These are phyloP conservation scores for Chaenocephalus aceratus DNA, from an alignment of 2,113 vertebrate species.

Conservation along the genomic window DNA sequence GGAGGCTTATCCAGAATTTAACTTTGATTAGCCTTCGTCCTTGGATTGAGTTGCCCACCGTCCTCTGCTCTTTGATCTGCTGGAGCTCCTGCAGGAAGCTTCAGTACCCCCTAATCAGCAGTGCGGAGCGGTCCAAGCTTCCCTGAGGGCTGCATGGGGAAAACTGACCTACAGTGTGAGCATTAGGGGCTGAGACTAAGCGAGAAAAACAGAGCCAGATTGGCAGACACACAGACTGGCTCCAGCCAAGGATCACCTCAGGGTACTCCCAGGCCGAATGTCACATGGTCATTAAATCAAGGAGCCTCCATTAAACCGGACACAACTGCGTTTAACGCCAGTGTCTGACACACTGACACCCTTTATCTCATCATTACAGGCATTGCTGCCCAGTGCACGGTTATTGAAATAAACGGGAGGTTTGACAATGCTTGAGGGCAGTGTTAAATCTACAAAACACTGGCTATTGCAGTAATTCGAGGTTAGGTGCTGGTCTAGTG, in stretches of 20 bases:
- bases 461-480: background rate
- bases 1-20: slow-evolving; percentile 56
- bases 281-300: slow-evolving; percentile 69
- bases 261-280: slow-evolving; percentile 61
- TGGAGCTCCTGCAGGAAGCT: slow-evolving; percentile 51
- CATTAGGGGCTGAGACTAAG: slow-evolving; percentile 38
- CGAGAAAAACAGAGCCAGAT: slow-evolving; percentile 26
- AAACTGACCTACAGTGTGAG: slow-evolving; percentile 54
- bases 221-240: slow-evolving; percentile 72
- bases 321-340: slow-evolving; percentile 66
- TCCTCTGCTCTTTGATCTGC: slow-evolving; percentile 67
- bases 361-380: slow-evolving; percentile 59
- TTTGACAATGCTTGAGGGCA: slow-evolving; percentile 46
- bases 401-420: slow-evolving; percentile 50
- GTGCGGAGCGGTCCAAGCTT: slow-evolving; percentile 59
- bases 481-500: background rate
- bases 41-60: slow-evolving; percentile 42
- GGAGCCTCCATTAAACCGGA: slow-evolving; percentile 56
- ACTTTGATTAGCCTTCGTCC: slow-evolving; percentile 58
- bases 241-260: slow-evolving; percentile 72
- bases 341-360: slow-evolving; percentile 56
- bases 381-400: slow-evolving; percentile 27
- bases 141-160: slow-evolving; percentile 51
- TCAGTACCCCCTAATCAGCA: slow-evolving; percentile 65
- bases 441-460: slow-evolving; percentile 39